Evolutionary conservation across 1,140 invertebrate genomes (phyloP).

Genomic region (Cherax destructor): DNA sequence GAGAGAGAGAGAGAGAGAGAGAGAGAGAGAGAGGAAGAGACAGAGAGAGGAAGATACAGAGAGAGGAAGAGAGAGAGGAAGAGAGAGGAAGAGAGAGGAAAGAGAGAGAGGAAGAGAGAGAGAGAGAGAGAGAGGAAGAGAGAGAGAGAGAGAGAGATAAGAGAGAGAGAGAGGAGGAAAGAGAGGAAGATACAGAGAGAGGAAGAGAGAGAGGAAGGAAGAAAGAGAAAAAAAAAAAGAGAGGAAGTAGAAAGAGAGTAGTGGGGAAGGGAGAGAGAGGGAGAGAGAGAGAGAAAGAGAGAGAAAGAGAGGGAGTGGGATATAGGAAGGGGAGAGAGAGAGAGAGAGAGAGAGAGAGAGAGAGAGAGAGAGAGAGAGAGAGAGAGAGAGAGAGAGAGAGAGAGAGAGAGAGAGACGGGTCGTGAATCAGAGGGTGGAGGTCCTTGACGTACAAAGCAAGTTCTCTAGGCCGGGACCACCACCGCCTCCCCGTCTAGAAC

Average conservation of each 20-base stretch:
- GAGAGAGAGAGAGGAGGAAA: slow-evolving; percentile 8
- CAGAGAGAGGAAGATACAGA: not conserved
- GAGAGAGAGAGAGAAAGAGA: not conserved
- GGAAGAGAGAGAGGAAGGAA: not conserved
- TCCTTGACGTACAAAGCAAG: not conserved
- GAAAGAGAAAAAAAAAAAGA: slow-evolving; percentile 16
- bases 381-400: not conserved
- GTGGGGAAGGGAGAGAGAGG: not conserved
- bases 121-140: not conserved
- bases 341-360: slow-evolving; percentile 18
- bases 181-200: slow-evolving; percentile 14
- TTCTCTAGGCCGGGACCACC: not conserved
- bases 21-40: not conserved
- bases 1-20: not conserved
- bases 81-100: not conserved
- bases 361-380: not conserved
- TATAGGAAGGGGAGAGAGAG: not conserved
- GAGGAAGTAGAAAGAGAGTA: not conserved
- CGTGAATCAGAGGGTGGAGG: not conserved
- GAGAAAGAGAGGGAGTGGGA: not conserved
- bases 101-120: not conserved
- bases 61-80: not conserved
- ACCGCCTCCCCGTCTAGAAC: not conserved
- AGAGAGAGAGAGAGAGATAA: not conserved
- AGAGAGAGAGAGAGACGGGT: not conserved